Evolutionary conservation across 92 coral and sea anemone species (phyloP), one percentile per base, ranked within the genome.

Genomic region (Porites cylindrica): DNA sequence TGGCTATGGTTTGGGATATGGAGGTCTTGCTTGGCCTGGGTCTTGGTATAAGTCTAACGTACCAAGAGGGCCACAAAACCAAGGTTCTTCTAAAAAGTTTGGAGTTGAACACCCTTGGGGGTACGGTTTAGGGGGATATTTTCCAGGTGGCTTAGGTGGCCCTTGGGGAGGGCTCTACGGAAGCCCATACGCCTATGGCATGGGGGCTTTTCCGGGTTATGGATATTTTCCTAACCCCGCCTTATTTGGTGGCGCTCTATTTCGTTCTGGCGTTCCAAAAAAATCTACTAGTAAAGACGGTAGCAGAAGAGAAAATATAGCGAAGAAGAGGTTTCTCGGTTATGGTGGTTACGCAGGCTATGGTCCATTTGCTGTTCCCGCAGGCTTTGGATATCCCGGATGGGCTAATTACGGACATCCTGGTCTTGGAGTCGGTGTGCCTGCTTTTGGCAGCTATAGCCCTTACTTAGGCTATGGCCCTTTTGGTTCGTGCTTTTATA

Each of bases 301-400:
- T 17, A 88, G 81, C 75, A 70, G 91, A 64, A 92, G 91, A 50
- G 93, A 81, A 47, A 87, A 88, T 20, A 88, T 94, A 60, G 93
- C 86, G 9, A 92, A 92, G 9, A 92, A 92, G 79, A 91, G 98
- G 85, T 90, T 90, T 60, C 85, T 91, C 52, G 91, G 91, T 8
- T 86, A 93, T 10, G 85, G 84, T 58, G 93, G 87, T 3, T 89
- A 93, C 7, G 85, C 80, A 51, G 93, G 87, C 1, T 89, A 78
- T 80, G 89, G 93, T 24, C 81, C 70, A 14, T 63, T 83, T 83
- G 87, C 80, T 20, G 88, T 77, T 63, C 95, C 95, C 2, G 76
- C 87, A 76, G 99, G 98, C 1, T 92, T 60, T 83, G 96, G 99
- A 43, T 94, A 92, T 89, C 99, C 99, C 56, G 95, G 98, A 0